Conservation (phyloP, 2,113 vertebrate genomes). For the Ochotona princeps region DNA sequence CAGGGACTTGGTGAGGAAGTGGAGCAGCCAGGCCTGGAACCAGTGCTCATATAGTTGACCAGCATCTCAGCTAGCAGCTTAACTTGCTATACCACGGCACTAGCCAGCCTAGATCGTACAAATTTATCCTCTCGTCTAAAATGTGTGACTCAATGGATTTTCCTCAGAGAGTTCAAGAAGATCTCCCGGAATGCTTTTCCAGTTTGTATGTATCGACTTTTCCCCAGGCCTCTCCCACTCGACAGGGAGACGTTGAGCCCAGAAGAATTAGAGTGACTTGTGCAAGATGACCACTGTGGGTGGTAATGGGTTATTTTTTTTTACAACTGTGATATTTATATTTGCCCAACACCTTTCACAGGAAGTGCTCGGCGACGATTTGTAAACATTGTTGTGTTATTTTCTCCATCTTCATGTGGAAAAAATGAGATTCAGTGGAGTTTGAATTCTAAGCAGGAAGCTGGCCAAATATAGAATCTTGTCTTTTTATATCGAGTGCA, state of each 20-base stretch:
- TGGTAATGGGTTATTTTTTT: background rate
- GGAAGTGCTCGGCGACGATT: background rate
- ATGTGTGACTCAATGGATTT: background rate
- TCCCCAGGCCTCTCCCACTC: background rate
- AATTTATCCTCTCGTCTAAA: background rate
- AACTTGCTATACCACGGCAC: too few relatives aligned
- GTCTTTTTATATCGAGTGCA: conserved; percentile 50
- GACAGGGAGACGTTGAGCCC: background rate
- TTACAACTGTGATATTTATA: conserved; percentile 46
- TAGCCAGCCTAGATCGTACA: background rate
- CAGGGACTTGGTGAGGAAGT: too few relatives aligned
- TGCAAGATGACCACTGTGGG: background rate
- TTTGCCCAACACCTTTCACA: conserved; percentile 26
- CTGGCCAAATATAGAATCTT: conserved; percentile 54
- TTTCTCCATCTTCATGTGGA: conserved; percentile 40
- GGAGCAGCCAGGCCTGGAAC: too few relatives aligned
- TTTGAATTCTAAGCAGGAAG: conserved; percentile 60
- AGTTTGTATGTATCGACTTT: background rate
- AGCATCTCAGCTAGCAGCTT: too few relatives aligned
- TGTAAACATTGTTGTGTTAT: conserved; percentile 55
- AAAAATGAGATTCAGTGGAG: conserved; percentile 46
- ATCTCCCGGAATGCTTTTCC: background rate
- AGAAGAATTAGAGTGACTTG: conserved; percentile 47
- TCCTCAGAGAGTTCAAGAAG: background rate
- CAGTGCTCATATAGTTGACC: too few relatives aligned